Evolutionary conservation across 2,888 invertebrate genomes (phyloP), one percentile per base, ranked within the genome.

Genomic region (Agrochola lychnidis): DNA sequence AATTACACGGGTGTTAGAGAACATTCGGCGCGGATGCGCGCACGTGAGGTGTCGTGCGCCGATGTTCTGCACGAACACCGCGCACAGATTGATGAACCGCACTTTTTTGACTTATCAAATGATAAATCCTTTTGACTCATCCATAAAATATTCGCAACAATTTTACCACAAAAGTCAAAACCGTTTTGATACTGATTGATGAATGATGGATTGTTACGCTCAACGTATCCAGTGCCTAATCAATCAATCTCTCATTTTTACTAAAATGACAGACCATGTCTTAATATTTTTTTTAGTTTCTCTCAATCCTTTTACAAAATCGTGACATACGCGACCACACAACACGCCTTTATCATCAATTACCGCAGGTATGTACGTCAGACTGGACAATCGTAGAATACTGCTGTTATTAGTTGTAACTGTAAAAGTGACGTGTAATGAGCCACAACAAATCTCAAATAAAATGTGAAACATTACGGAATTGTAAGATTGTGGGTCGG

Each of bases 391-490:
- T 90, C 86, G 87, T 84, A 86, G 87, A 89, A 88, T 78, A 82
- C 78, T 75, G 42, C 40, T 88, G 90, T 92, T 91, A 92, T 93
- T 92, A 93, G 88, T 91, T 91, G 88, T 93, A 94, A 93, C 94
- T 92, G 94, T 94, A 92, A 88, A 89, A 85, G 87, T 88, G 86
- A 92, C 90, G 91, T 92, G 92, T 94, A 94, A 95, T 94, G 93
- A 94, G 92, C 89, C 92, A 88, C 91, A 89, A 90, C 91, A 92
- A 93, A 95, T 93, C 88, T 93, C 93, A 93, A 94, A 94, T 94
- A 95, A 95, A 95, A 95, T 94, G 91, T 92, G 91, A 93, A 92
- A 94, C 94, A 95, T 94, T 94, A 94, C 92, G 93, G 95, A 95
- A 94, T 95, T 93, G 94, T 93, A 91, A 90, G 92, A 92, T 94